Conservation (phyloP, 2,888 invertebrate genomes). For the Chymomyza caudatula region DNA sequence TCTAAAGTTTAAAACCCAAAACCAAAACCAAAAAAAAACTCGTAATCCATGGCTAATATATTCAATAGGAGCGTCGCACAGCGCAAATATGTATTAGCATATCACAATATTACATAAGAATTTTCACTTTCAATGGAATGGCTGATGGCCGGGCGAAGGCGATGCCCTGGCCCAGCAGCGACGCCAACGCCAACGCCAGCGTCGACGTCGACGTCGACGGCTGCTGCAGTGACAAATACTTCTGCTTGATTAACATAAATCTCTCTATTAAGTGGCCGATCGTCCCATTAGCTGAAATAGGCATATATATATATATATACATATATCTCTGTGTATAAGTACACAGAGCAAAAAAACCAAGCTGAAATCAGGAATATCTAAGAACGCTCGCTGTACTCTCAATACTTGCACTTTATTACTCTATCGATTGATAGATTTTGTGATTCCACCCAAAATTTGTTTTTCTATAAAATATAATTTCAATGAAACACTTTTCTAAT, state of each 20-base stretch:
- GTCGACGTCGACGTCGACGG: not conserved
- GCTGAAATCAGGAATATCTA: too few species aligned
- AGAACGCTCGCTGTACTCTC: too few species aligned
- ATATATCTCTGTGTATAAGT: not conserved
- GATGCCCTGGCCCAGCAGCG: not conserved
- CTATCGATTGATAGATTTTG: too few species aligned
- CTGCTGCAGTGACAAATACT: not conserved
- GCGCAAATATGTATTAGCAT: conserved; percentile 33
- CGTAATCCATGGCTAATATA: conserved; percentile 29
- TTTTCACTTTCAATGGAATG: conserved; percentile 15
- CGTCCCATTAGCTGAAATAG: not conserved
- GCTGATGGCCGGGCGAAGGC: not conserved
- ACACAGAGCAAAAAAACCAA: not conserved
- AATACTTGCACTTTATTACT: too few species aligned
- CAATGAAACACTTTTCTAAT: too few species aligned
- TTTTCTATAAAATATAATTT: too few species aligned
- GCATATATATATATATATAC: not conserved
- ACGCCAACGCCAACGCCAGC: not conserved
- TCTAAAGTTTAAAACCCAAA: conserved; percentile 13
- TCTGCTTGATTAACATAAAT: conserved; percentile 15
- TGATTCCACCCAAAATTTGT: too few species aligned
- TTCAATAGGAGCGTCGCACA: conserved; percentile 27
- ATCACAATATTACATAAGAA: conserved; percentile 13
- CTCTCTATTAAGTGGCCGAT: not conserved
- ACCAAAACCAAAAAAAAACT: conserved; percentile 18